phyloP scores from a whole-genome alignment of 2,797 vertebrate genomes.

The Gobio occitaniae region DNA sequence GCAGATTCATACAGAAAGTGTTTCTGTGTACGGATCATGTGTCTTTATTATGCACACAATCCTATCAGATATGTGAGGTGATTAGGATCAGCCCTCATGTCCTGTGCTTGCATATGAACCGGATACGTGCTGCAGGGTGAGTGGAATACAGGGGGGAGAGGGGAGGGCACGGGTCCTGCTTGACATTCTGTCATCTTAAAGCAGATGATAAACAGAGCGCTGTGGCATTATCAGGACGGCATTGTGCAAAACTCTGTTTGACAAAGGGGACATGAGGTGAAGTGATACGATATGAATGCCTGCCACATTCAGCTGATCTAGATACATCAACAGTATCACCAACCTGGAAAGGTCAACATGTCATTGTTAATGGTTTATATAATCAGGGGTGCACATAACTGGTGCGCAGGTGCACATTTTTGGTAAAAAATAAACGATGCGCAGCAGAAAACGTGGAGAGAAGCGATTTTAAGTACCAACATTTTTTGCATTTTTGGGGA shows the following conservation, averaged over 20 bases:
- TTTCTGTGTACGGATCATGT: conserved; percentile 7
- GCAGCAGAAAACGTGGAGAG: too few species aligned
- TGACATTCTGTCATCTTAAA: conserved; percentile 20
- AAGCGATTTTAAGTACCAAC: too few species aligned
- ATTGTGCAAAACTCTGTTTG: neutral
- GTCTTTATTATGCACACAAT: conserved; percentile 35
- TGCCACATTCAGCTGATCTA: neutral
- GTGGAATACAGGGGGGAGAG: neutral
- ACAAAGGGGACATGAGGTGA: conserved; percentile 13
- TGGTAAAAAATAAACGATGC: too few species aligned
- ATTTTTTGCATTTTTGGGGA: too few species aligned
- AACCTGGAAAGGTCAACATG: neutral
- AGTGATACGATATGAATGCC: neutral
- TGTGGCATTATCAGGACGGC: neutral
- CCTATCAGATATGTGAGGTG: conserved; percentile 38
- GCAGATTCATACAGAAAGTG: conserved; percentile 24
- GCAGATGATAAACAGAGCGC: conserved; percentile 4
- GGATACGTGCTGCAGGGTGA: neutral
- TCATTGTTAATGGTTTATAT: conserved; percentile 8
- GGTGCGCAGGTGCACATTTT: too few species aligned
- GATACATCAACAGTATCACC: neutral
- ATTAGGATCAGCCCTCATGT: conserved; percentile 32
- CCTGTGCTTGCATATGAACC: conserved; percentile 28
- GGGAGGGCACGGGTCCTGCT: neutral
- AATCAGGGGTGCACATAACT: neutral